phyloP scores from a whole-genome alignment of 1,140 invertebrate species.

The Psilanteris sp. region DNA sequence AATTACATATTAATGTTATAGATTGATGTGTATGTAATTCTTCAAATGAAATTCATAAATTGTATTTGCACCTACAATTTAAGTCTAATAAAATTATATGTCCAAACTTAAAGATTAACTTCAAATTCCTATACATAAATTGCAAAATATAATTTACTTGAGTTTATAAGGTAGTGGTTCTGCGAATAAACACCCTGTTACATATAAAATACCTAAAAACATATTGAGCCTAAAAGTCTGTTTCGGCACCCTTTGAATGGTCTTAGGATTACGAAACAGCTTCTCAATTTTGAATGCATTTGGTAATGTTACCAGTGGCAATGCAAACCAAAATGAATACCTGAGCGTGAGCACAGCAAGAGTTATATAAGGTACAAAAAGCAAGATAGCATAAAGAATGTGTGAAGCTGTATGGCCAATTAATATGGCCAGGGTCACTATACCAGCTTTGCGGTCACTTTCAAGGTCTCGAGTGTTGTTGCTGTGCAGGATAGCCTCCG shows the following conservation, averaged over 20 bases:
- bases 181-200: conserved; percentile 84
- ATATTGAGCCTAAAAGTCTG: conserved; percentile 94
- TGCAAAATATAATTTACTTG: conserved; percentile 40
- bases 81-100: no score
- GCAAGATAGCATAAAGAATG: conserved; percentile 92
- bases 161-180: conserved; percentile 73
- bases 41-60: no score
- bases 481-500: conserved; percentile 96
- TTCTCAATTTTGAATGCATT: conserved; percentile 94
- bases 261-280: conserved; percentile 88
- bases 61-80: no score
- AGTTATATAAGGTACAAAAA: conserved; percentile 95
- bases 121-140: no score
- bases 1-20: no score
- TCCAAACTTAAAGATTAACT: no score
- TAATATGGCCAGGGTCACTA: conserved; percentile 95
- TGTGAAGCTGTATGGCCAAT: conserved; percentile 94
- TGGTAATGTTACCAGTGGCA: conserved; percentile 92
- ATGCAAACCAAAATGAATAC: conserved; percentile 91
- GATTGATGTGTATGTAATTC: no score
- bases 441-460: conserved; percentile 90
- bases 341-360: conserved; percentile 91
- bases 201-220: conserved; percentile 93
- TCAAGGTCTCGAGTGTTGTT: conserved; percentile 96
- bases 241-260: conserved; percentile 90